phyloP scores from a whole-genome alignment of 1,140 invertebrate genomes.

The Amyelois transitella region DNA sequence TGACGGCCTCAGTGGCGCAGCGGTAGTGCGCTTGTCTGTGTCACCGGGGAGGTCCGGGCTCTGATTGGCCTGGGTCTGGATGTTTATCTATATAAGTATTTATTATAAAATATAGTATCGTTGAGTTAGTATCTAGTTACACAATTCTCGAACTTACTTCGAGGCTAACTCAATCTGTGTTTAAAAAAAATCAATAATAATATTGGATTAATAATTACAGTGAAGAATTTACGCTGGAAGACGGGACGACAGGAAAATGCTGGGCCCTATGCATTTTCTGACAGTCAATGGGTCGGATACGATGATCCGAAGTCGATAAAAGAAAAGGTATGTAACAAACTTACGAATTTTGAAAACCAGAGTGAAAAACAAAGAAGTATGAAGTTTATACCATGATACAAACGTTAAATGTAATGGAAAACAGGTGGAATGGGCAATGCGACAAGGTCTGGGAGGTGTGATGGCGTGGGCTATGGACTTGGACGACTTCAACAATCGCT shows the following conservation, averaged over 20 bases:
- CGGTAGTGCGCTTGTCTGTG: no score
- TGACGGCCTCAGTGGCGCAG: no score
- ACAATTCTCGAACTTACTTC: no score
- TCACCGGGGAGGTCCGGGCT: no score
- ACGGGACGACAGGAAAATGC: conserved; percentile 72
- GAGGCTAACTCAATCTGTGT: no score
- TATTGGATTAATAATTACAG: conserved; percentile 29
- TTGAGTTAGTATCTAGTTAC: no score
- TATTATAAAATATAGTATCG: no score
- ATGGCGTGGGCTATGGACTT: conserved; percentile 94
- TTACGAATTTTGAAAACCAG: no score
- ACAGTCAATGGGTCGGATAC: conserved; percentile 93
- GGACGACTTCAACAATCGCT: conserved; percentile 90
- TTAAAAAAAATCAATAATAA: neutral
- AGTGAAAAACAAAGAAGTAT: no score
- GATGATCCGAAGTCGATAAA: conserved; percentile 86
- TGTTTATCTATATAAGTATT: no score
- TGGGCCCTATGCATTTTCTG: conserved; percentile 86
- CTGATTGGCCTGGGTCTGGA: no score
- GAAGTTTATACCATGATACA: conserved; percentile 1
- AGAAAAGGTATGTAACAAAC: conserved; percentile 86
- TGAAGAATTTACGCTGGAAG: conserved; percentile 77
- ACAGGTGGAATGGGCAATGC: conserved; percentile 82
- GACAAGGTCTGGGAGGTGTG: conserved; percentile 83
- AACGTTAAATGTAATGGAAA: conserved; percentile 2